These are phyloP conservation scores for Nasonovia ribisnigri DNA, from an alignment of 2,888 invertebrate species.

Conservation along the genomic window DNA sequence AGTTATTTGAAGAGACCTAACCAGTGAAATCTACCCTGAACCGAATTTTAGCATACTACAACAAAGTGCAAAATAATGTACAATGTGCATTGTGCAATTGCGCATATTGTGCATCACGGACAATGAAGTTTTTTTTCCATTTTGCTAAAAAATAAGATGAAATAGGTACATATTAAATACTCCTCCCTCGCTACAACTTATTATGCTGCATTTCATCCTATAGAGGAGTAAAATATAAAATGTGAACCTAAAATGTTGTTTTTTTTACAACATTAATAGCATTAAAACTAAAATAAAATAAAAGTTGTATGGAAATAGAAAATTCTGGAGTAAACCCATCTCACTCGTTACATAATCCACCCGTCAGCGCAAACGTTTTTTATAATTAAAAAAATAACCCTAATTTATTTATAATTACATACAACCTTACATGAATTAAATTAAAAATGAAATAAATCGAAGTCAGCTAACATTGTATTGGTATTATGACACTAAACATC, in stretches of 20 bases:
- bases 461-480: not conserved
- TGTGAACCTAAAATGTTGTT: not conserved
- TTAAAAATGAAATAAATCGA: not conserved
- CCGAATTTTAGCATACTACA: not conserved
- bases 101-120: not conserved
- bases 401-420: not conserved
- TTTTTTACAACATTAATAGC: not conserved
- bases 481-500: not conserved
- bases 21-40: not conserved
- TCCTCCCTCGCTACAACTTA: not conserved
- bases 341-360: slow-evolving; percentile 3
- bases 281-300: not conserved
- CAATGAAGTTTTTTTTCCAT: not conserved
- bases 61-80: not conserved
- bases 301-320: not conserved
- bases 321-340: not conserved
- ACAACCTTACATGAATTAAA: not conserved
- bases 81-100: not conserved
- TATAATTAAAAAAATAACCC: not conserved
- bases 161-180: not conserved
- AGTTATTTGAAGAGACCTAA: not conserved
- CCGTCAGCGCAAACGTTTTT: not conserved
- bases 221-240: not conserved
- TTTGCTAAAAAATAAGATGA: not conserved
- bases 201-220: not conserved